These are phyloP conservation scores for Adelphocoris suturalis DNA, from an alignment of 2,888 invertebrate species.

Conservation along the genomic window DNA sequence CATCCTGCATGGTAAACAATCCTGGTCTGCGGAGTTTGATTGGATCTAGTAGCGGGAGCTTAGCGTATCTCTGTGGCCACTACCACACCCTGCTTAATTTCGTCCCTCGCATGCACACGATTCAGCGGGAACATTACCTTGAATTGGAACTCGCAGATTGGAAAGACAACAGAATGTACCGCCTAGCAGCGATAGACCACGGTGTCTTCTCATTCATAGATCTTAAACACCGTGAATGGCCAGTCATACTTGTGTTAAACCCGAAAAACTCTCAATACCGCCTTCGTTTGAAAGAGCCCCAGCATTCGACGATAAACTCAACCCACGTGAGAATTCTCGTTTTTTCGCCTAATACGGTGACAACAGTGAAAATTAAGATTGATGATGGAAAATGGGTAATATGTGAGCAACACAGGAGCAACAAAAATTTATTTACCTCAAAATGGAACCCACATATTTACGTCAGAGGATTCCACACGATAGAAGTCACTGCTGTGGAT, in stretches of 20 bases:
- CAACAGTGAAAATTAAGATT: slow-evolving; percentile 84
- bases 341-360: slow-evolving; percentile 86
- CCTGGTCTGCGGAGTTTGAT: slow-evolving; percentile 81
- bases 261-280: slow-evolving; percentile 91
- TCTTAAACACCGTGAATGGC: slow-evolving; percentile 88
- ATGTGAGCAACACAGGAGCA: slow-evolving; percentile 80
- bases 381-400: slow-evolving; percentile 83
- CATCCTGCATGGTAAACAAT: slow-evolving; percentile 86
- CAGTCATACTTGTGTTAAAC: slow-evolving; percentile 90
- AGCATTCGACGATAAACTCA: slow-evolving; percentile 77
- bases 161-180: slow-evolving; percentile 93
- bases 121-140: slow-evolving; percentile 89
- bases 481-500: slow-evolving; percentile 83
- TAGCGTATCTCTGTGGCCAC: slow-evolving; percentile 93
- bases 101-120: slow-evolving; percentile 91
- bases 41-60: slow-evolving; percentile 82
- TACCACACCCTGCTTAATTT: slow-evolving; percentile 90
- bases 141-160: slow-evolving; percentile 95
- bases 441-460: slow-evolving; percentile 87
- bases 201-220: slow-evolving; percentile 93
- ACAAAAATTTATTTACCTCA: slow-evolving; percentile 83
- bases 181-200: slow-evolving; percentile 92
- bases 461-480: slow-evolving; percentile 83
- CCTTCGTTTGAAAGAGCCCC: slow-evolving; percentile 88
- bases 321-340: slow-evolving; percentile 84